Conservation (phyloP, 2,113 vertebrate genomes). For the Oncorhynchus masou region DNA sequence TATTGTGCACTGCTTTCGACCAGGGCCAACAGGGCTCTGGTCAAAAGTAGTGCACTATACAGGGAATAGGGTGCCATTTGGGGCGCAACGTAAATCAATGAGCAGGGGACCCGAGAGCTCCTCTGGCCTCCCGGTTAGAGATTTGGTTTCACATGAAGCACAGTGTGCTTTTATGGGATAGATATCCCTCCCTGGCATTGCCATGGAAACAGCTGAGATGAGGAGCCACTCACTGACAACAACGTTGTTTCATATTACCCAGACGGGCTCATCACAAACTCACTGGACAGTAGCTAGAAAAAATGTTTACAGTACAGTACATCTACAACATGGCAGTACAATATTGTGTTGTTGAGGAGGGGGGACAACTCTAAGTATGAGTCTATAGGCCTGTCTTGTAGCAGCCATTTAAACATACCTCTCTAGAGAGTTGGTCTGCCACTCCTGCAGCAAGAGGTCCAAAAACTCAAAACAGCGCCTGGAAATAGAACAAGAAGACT, state of each 20-base stretch:
- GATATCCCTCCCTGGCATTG: slow-evolving; percentile 33
- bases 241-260: slow-evolving; percentile 34
- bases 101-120: slow-evolving; percentile 34
- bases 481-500: slow-evolving; percentile 5
- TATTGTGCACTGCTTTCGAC: too few relatives aligned
- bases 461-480: slow-evolving; percentile 93
- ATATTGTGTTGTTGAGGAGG: too few relatives aligned
- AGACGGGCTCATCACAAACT: not conserved
- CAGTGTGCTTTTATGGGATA: slow-evolving; percentile 35
- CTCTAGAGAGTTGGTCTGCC: slow-evolving; percentile 87
- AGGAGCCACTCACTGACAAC: not conserved
- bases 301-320: too few relatives aligned
- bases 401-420: slow-evolving; percentile 69
- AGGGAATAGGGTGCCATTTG: not conserved
- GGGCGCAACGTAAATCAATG: slow-evolving; percentile 14
- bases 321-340: too few relatives aligned
- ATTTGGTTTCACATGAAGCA: slow-evolving; percentile 46
- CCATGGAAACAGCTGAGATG: slow-evolving; percentile 41
- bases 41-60: too few relatives aligned
- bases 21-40: too few relatives aligned
- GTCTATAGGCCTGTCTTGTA: not conserved
- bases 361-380: too few relatives aligned
- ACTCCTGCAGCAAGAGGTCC: slow-evolving; percentile 87
- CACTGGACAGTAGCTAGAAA: not conserved
- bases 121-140: slow-evolving; percentile 22